Conservation (phyloP, 2,113 vertebrate species). For the Ancistrus triradiatus region DNA sequence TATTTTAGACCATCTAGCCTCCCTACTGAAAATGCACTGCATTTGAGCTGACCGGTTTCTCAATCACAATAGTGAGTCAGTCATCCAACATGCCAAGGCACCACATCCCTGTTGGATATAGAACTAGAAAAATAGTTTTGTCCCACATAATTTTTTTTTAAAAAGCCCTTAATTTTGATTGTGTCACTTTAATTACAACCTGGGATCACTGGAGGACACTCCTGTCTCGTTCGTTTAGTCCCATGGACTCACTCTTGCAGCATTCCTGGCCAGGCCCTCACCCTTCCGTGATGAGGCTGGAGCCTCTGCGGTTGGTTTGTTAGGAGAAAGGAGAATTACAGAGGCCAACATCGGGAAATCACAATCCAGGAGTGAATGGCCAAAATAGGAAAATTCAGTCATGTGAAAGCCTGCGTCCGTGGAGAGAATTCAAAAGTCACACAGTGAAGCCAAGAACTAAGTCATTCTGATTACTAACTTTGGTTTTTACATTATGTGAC, state of each 20-base stretch:
- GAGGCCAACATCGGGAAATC: not conserved
- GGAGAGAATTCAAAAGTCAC: not conserved
- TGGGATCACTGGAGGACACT: conserved; percentile 52
- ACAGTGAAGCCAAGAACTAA: no score
- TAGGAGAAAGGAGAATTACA: conserved; percentile 20
- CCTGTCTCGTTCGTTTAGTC: conserved; percentile 32
- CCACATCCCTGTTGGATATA: conserved; percentile 40
- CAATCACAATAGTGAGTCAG: conserved; percentile 60
- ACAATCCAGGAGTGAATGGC: conserved; percentile 1
- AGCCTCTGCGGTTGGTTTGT: conserved; percentile 16
- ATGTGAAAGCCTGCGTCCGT: not conserved
- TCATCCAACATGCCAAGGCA: conserved; percentile 46
- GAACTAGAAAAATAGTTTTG: conserved; percentile 56
- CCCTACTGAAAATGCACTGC: conserved; percentile 20
- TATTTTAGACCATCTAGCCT: conserved; percentile 37
- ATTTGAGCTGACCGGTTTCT: conserved; percentile 53
- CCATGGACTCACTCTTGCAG: conserved; percentile 5
- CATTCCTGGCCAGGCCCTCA: conserved; percentile 14
- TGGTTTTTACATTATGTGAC: no score
- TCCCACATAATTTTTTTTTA: conserved; percentile 56
- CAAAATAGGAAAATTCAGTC: not conserved
- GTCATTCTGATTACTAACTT: no score
- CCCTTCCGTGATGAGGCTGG: conserved; percentile 12
- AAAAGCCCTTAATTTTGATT: conserved; percentile 56
- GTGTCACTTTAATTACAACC: conserved; percentile 57